These are phyloP conservation scores for Hippoglossus hippoglossus DNA, from an alignment of 2,797 vertebrate genomes.

Conservation along the genomic window DNA sequence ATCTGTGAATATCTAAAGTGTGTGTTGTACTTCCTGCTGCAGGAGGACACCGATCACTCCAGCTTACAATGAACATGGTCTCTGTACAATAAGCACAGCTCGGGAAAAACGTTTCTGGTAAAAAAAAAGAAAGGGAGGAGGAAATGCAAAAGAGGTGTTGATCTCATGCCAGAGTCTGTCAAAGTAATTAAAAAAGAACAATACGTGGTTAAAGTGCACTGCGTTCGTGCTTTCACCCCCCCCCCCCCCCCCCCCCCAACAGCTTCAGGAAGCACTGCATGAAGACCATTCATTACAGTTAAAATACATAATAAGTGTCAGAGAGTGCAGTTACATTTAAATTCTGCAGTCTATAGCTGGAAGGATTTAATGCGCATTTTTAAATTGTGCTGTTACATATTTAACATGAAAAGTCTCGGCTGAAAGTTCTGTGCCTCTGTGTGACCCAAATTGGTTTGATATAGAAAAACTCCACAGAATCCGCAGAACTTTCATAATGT, in stretches of 20 bases:
- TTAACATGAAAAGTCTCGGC: neutral
- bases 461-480: constrained; percentile 2
- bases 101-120: neutral
- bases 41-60: too few species aligned
- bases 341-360: constrained; percentile 3
- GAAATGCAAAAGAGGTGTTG: neutral
- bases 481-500: constrained; percentile 20
- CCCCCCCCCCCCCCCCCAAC: constrained; percentile 1
- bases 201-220: neutral
- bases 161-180: neutral
- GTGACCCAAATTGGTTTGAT: constrained; percentile 2
- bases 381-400: constrained; percentile 2
- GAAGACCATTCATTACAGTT: constrained; percentile 8
- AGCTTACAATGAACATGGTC: neutral
- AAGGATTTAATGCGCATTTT: neutral
- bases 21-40: too few species aligned
- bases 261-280: neutral
- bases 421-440: neutral
- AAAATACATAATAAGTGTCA: constrained; percentile 22
- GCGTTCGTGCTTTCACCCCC: constrained; percentile 5
- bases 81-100: neutral
- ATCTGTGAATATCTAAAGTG: too few species aligned
- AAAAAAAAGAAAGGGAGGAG: constrained; percentile 8
- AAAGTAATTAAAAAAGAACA: neutral
- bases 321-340: constrained; percentile 7